Evolutionary conservation across 1,140 invertebrate genomes (phyloP), one percentile per base, ranked within the genome.

Genomic region (Euwallacea fornicatus): DNA sequence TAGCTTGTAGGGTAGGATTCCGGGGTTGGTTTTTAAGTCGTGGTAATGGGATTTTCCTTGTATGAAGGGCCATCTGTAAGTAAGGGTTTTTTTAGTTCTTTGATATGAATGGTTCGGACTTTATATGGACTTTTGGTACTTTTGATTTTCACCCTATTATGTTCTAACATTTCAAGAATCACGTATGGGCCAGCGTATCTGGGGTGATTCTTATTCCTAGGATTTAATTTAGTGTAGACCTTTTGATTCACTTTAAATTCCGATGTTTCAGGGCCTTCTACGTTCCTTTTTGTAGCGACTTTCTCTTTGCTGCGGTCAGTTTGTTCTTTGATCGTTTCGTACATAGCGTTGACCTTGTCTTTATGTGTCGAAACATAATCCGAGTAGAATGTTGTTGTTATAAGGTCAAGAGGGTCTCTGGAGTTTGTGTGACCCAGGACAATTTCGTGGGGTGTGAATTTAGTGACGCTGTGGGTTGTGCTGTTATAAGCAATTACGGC

Each of bases 141-240:
- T 16, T 15, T 58, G 11, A 60, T 60, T 60, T 60, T 42, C 10
- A 60, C 41, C 3, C 9, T 21, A 10, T 60, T 60, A 33, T 60
- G 21, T 42, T 60, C 58, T 7, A 60, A 7, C 0, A 3, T 60
- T 60, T 60, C 41, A 9, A 42, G 42, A 7, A 60, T 42, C 13
- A 42, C 8, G 11, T 42, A 60, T 41, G 58, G 2, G 4, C 58
- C 58, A 11, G 6, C 42, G 7, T 42, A 42, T 60, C 42, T 60
- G 4, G 21, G 41, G 21, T 42, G 9, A 6, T 60, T 60, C 13
- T 60, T 42, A 10, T 60, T 41, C n/a, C 58, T 2, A 6, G 15
- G 7, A 11, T 21, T 41, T 9, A 42, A 33, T 41, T 42, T 8
- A 11, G 11, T 60, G 9, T 41, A 60, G 21, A 60, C 21, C n/a